Conservation (phyloP, 2,888 invertebrate species). For the Cenopis cana region DNA sequence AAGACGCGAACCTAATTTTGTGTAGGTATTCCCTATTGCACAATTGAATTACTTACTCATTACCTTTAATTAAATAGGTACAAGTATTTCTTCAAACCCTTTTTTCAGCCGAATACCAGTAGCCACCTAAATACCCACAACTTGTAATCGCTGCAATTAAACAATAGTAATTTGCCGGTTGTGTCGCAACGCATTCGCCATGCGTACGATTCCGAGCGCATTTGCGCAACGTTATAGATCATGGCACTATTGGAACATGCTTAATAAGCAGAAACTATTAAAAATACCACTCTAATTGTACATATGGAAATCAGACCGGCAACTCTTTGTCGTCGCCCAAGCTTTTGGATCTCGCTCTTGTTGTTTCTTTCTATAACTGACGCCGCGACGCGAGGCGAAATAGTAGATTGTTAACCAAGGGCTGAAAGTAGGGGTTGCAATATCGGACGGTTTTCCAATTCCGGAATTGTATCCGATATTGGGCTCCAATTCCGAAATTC, state of each 20-base stretch:
- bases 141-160: slow-evolving; percentile 35
- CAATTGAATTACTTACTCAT: too few relatives aligned
- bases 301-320: not conserved
- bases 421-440: too few relatives aligned
- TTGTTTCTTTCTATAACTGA: too few relatives aligned
- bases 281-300: slow-evolving; percentile 2
- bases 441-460: too few relatives aligned
- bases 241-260: slow-evolving; percentile 40
- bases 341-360: too few relatives aligned
- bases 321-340: not conserved
- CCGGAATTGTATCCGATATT: too few relatives aligned
- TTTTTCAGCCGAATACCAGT: not conserved
- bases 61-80: too few relatives aligned
- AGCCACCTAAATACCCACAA: slow-evolving; percentile 14
- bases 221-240: slow-evolving; percentile 33
- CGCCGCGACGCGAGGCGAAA: too few relatives aligned
- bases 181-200: slow-evolving; percentile 23
- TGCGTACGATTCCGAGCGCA: slow-evolving; percentile 14
- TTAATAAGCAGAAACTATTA: slow-evolving; percentile 38
- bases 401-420: too few relatives aligned
- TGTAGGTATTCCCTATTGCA: too few relatives aligned
- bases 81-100: not conserved
- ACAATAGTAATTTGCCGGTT: slow-evolving; percentile 31
- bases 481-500: too few relatives aligned
- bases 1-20: too few relatives aligned